Evolutionary conservation across 2,113 vertebrate genomes (phyloP).

Genomic region (Chloebia gouldiae): DNA sequence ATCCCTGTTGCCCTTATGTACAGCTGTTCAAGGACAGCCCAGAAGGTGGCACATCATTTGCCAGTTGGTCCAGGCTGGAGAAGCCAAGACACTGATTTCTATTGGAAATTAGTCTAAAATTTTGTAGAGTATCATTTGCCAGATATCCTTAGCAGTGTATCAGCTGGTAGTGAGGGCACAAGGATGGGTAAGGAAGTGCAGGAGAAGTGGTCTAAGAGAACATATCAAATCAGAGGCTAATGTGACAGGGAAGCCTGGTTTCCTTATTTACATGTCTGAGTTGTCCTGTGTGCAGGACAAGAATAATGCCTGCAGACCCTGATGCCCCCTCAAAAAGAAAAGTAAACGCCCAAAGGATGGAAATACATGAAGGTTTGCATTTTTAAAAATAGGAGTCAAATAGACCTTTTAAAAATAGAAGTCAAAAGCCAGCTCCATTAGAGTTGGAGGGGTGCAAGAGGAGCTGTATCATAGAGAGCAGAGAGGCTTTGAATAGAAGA

Average conservation of each 20-base stretch:
- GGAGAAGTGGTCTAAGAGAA: neutral
- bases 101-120: neutral
- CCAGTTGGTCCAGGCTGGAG: neutral
- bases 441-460: neutral
- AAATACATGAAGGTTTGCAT: neutral
- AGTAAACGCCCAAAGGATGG: neutral
- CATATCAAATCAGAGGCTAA: neutral
- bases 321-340: accelerated
- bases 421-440: neutral
- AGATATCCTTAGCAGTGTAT: neutral
- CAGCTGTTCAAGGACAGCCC: neutral
- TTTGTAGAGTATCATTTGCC: neutral
- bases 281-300: neutral
- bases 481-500: neutral
- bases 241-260: neutral
- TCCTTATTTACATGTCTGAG: neutral
- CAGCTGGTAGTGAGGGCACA: neutral
- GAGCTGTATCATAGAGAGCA: accelerated
- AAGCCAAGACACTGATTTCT: neutral
- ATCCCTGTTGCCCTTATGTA: neutral
- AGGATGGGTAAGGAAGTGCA: neutral
- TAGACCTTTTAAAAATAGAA: neutral
- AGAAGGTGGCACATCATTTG: neutral
- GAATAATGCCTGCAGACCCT: neutral
- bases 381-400: neutral